phyloP scores from a whole-genome alignment of 2,888 invertebrate genomes.

The Thysanoteuthis rhombus region DNA sequence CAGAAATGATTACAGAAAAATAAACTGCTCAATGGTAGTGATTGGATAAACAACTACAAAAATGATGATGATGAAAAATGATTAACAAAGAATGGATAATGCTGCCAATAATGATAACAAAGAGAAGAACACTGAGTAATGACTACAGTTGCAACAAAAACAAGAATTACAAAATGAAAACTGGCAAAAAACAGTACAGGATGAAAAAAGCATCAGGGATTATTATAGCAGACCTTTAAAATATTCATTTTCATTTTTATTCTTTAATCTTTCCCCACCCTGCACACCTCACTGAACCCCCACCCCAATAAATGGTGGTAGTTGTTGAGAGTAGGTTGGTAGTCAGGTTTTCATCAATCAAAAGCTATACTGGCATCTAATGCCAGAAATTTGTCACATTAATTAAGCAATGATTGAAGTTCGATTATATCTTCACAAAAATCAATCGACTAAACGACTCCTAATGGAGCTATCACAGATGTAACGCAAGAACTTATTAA shows the following conservation, averaged over 20 bases:
- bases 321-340: neutral
- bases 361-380: neutral
- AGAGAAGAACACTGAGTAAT: too few species aligned
- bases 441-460: neutral
- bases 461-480: neutral
- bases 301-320: neutral
- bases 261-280: neutral
- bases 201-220: too few species aligned
- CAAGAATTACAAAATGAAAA: too few species aligned
- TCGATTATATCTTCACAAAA: neutral
- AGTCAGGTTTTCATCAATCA: neutral
- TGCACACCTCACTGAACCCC: neutral
- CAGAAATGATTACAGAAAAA: too few species aligned
- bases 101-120: too few species aligned
- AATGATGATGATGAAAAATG: too few species aligned
- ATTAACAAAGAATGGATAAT: too few species aligned
- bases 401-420: neutral
- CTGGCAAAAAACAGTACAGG: too few species aligned
- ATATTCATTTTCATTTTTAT: neutral
- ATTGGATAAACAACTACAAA: too few species aligned
- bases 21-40: too few species aligned
- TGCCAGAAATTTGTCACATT: neutral
- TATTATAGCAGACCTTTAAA: too few species aligned
- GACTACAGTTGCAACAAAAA: too few species aligned
- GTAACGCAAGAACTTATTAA: neutral